Base-by-base conservation (phyloP, 2,888 invertebrate genomes). In the Drosophila bunnanda region DNA sequence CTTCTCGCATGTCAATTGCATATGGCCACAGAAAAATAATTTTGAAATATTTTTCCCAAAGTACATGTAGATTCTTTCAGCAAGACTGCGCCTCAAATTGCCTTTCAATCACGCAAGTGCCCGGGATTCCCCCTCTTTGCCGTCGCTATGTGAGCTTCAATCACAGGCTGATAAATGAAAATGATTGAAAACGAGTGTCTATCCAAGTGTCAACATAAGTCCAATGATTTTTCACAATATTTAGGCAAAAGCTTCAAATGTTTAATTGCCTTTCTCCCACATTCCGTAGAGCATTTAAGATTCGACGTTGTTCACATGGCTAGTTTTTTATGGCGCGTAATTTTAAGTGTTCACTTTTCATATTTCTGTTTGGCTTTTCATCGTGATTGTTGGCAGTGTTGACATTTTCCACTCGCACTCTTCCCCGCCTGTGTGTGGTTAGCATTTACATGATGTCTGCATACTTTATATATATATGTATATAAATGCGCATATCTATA, bases 1-100 rank as follows among this genome's bases (percentile, higher is more conserved):
- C 53, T 46, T 22, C 15, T 71, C 60, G 64, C 67, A 39, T 50
- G 22, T 34, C 43, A 44, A 34, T 36, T 53, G 64, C 65, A 43
- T 41, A 22, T 28, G 64, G 36, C 52, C 34, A 38, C 36, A 53
- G 52, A 9, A 34, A 60, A 62, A 64, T 34, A 34, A 61, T 61
- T 59, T 44, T n/a, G 2, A 34, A 32, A 62, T 32, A 59, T 59
- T 48, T 48, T 38, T 17, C 17, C 30, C 6, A 44, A 38, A 32
- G 12, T 65, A 38, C 34, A 41, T 39, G 50, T 36, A 57, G 34
- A 44, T 60, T 57, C n/a, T 22, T 57, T 53, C 52, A 52, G 50
- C 50, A 34, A 52, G 32, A 22, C 32, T 52, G 50, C 50, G 50
- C 50, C 32, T 34, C 50, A 52, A 52, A 52, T 52, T 52, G 50